phyloP scores from a whole-genome alignment of 2,113 vertebrate species.

The Paracanthobrama guichenoti region DNA sequence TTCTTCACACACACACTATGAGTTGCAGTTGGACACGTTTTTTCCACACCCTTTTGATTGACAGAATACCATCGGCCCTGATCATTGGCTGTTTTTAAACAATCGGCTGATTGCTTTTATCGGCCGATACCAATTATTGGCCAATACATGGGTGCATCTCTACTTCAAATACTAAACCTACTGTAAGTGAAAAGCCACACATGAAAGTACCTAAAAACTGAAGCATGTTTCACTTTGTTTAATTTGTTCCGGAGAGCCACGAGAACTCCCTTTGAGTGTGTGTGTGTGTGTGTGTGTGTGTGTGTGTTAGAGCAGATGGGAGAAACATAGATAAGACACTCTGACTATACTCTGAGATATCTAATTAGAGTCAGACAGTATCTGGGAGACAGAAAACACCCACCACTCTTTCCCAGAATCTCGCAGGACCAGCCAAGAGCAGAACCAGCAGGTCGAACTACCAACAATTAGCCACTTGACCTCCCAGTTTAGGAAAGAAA shows the following conservation, averaged over 20 bases:
- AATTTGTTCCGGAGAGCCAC: background rate
- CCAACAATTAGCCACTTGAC: conserved; percentile 8
- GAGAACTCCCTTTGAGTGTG: background rate
- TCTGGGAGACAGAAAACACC: conserved; percentile 44
- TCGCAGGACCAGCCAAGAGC: conserved; percentile 6
- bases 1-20: too few species aligned
- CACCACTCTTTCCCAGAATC: conserved; percentile 40
- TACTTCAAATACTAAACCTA: background rate
- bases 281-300: conserved; percentile 7
- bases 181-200: background rate
- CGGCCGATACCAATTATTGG: too few species aligned
- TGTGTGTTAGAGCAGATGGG: conserved; percentile 34
- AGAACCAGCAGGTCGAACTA: conserved; percentile 26
- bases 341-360: conserved; percentile 25
- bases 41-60: too few species aligned
- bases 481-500: conserved; percentile 13
- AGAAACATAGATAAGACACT: conserved; percentile 47
- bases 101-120: too few species aligned
- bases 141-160: too few species aligned
- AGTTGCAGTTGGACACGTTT: too few species aligned
- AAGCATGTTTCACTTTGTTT: background rate
- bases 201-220: background rate
- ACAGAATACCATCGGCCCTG: too few species aligned
- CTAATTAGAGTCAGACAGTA: conserved; percentile 54
- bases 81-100: too few species aligned